Evolutionary conservation across 2,888 invertebrate species (phyloP), one percentile per base, ranked within the genome.

Genomic region (Andrena bicolor): DNA sequence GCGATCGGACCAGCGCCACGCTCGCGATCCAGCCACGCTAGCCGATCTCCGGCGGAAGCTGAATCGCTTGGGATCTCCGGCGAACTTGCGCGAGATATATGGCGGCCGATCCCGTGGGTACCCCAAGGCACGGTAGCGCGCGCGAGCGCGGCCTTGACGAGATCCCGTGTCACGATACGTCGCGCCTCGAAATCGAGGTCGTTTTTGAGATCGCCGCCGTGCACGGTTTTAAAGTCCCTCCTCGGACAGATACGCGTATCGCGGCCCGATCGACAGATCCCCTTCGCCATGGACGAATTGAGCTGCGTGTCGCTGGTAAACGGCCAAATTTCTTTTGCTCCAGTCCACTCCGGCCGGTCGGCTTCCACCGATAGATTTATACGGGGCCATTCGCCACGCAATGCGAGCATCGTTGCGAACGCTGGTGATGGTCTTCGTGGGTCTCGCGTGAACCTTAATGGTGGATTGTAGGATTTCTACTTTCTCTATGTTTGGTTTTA

Each of bases 161-260:
- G 86, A 88, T 87, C 61, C 63, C 70, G 32, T 32, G 71, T 76
- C 26, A 51, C 80, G 88, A 87, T 84, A 83, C 48, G 80, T 58
- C 64, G 60, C 64, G 56, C 51, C 49, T 73, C 23, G 76, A 77
- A 85, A 88, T 88, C 84, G 84, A 82, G 86, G 86, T 84, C 82
- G 84, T 79, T 88, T 87, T 84, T 85, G 72, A 76, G 72, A 80
- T 77, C 80, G 35, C 51, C 66, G 23, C 10, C 5, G 60, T 6
- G 35, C 53, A 16, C 20, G 63, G 53, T 51, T 75, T 58, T 58
- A 56, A 60, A 48, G 64, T 23, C 26, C 53, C 56, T 65, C 16
- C 48, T 13, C n/a, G 63, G n/a, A 63, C 72, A 49, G 72, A 63
- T 66, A 63, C 63, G 32, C 51, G 79, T 79, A 79, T 79, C 79